Conservation (phyloP, 2,113 vertebrate species). For the Hipposideros armiger region DNA sequence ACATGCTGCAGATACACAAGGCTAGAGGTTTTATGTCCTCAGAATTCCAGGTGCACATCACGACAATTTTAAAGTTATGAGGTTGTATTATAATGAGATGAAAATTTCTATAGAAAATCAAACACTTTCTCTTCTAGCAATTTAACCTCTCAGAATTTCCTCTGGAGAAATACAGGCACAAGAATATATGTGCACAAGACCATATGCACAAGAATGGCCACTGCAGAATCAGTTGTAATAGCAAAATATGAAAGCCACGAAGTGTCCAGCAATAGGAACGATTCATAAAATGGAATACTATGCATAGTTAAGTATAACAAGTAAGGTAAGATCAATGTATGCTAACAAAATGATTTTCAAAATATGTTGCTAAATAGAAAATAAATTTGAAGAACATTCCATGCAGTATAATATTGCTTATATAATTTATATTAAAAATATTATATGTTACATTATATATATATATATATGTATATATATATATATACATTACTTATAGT, state of each 20-base stretch:
- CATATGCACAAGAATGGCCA: neutral
- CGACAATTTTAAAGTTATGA: constrained; percentile 18
- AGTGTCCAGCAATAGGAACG: neutral
- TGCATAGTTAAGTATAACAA: neutral
- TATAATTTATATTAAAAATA: neutral
- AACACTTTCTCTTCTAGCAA: neutral
- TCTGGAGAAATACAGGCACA: neutral
- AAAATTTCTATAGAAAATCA: constrained; percentile 45
- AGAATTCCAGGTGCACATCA: constrained; percentile 4
- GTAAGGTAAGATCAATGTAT: neutral
- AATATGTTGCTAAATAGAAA: neutral
- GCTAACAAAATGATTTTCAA: neutral
- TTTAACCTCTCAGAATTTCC: neutral
- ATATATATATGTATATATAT: neutral
- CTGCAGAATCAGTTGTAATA: neutral
- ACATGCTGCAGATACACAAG: neutral
- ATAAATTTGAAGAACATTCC: neutral
- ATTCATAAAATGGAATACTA: neutral
- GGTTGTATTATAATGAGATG: constrained; percentile 33
- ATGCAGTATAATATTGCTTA: neutral
- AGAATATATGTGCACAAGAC: neutral
- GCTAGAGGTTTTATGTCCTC: neutral
- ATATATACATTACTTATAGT: neutral
- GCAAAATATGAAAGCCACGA: neutral
- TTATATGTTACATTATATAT: neutral